Evolutionary conservation across 2,888 invertebrate genomes (phyloP).

Genomic region (Tuberolachnus salignus): DNA sequence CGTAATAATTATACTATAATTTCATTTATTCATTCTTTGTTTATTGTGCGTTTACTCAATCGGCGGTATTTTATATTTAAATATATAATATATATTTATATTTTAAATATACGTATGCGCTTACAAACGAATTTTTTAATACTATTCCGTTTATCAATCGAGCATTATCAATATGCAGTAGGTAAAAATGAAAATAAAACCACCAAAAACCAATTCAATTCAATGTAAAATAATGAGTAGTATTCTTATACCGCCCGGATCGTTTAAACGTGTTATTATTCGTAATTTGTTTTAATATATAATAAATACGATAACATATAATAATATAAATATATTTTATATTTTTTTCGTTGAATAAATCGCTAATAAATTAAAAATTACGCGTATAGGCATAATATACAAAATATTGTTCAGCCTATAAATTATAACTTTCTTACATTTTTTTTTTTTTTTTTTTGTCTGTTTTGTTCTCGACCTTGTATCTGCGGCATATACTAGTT

Average conservation of each 20-base stretch:
- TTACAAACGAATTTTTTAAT: too few species aligned
- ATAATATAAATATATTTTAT: neutral
- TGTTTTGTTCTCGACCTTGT: conserved; percentile 39
- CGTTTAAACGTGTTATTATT: too few species aligned
- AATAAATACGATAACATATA: neutral
- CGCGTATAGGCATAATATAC: neutral
- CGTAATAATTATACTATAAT: too few species aligned
- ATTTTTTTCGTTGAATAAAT: conserved; percentile 20
- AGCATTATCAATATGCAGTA: neutral
- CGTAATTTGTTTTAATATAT: conserved; percentile 9
- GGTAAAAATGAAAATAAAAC: neutral
- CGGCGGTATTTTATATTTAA: too few species aligned
- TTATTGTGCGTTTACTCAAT: too few species aligned
- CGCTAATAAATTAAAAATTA: conserved; percentile 25
- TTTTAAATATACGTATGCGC: too few species aligned
- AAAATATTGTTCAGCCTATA: conserved; percentile 41
- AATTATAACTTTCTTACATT: conserved; percentile 20
- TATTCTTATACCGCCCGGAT: too few species aligned
- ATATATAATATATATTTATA: too few species aligned
- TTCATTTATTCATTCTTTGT: too few species aligned
- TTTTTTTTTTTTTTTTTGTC: neutral
- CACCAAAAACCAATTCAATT: too few species aligned
- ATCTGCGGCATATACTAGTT: conserved; percentile 12
- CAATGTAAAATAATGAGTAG: too few species aligned
- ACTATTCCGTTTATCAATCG: neutral